Percentiles rank a stretch among this genome's conserved stretches.
Evolutionary conservation across 2,888 invertebrate species (phyloP).

Genomic region (Nymphalis urticae): DNA sequence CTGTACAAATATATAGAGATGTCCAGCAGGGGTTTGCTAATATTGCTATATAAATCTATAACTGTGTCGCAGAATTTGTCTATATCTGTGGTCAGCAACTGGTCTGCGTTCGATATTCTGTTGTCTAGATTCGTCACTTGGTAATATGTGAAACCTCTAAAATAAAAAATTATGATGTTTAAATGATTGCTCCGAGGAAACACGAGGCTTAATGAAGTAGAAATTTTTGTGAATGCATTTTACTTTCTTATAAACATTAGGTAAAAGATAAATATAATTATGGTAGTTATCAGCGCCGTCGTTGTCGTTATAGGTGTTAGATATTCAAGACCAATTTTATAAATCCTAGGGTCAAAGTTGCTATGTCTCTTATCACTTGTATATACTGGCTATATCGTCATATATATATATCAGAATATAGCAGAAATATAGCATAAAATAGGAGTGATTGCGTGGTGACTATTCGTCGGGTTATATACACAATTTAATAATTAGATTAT

Average conservation of each 20-base stretch:
- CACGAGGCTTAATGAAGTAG: neutral
- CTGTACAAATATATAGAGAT: constrained; percentile 96
- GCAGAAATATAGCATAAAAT: too few relatives aligned
- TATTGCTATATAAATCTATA: constrained; percentile 97
- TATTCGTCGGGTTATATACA: too few relatives aligned
- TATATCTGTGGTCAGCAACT: constrained; percentile 96
- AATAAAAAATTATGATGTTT: neutral
- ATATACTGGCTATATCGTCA: too few relatives aligned
- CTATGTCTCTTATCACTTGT: too few relatives aligned
- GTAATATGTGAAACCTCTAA: constrained; percentile 96
- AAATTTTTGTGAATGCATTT: neutral
- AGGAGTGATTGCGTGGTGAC: too few relatives aligned
- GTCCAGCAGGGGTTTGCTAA: constrained; percentile 97
- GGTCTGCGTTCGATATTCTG: constrained; percentile 97
- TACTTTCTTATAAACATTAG: neutral
- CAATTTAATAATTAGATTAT: too few relatives aligned
- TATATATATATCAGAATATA: too few relatives aligned
- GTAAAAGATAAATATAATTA: too few relatives aligned
- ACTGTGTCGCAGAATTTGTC: constrained; percentile 98
- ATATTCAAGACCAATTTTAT: too few relatives aligned
- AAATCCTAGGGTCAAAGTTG: too few relatives aligned
- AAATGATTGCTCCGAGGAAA: neutral
- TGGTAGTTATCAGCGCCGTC: too few relatives aligned
- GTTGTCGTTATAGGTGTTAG: too few relatives aligned
- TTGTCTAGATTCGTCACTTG: constrained; percentile 97